These are phyloP conservation scores for Chironomus striatipennis DNA, from an alignment of 1,140 invertebrate genomes.

Conservation along the genomic window DNA sequence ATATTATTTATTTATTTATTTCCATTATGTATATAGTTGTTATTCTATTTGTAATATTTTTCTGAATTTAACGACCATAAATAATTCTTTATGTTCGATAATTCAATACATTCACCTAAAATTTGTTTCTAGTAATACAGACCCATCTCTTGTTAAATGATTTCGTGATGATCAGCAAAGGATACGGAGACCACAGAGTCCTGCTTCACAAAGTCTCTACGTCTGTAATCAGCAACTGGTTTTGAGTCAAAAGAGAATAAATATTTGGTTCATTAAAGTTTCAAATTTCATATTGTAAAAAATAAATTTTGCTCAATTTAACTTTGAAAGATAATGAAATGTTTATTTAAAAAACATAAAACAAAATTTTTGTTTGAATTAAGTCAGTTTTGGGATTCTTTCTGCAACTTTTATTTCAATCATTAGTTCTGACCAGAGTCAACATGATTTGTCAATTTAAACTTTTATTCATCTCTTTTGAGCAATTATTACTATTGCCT, in stretches of 20 bases:
- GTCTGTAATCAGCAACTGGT: conserved; percentile 34
- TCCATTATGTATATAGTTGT: background rate
- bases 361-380: no score
- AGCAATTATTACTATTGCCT: no score
- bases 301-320: no score
- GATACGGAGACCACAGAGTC: conserved; percentile 34
- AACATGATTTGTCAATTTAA: no score
- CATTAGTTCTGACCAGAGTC: no score
- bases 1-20: background rate
- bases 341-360: no score
- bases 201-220: conserved; percentile 36
- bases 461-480: no score
- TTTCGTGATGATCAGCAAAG: conserved; percentile 16
- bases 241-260: background rate
- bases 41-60: background rate
- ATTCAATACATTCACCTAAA: conserved; percentile 17
- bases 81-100: background rate
- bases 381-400: no score
- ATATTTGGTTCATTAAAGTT: no score
- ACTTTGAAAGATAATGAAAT: no score
- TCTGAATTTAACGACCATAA: conserved; percentile 1
- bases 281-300: no score
- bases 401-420: no score
- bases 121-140: background rate
- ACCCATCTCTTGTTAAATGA: conserved; percentile 20